phyloP scores from a whole-genome alignment of 2,797 vertebrate species.

The Gymnopithys bicolor region DNA sequence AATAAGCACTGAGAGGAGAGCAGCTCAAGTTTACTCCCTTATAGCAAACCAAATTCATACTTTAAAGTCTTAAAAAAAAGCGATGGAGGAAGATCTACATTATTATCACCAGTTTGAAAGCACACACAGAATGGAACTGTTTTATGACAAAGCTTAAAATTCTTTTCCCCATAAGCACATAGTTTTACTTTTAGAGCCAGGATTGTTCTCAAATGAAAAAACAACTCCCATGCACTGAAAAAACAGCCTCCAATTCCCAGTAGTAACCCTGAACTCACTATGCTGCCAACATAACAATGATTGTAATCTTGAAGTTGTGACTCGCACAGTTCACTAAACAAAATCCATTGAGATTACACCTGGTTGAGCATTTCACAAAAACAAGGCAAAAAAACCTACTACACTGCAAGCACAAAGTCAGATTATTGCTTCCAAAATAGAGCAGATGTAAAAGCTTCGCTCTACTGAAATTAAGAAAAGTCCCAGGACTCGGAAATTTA shows the following conservation, averaged over 20 bases:
- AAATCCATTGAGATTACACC: neutral
- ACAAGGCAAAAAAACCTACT: neutral
- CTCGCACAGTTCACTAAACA: neutral
- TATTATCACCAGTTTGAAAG: neutral
- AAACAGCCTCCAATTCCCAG: neutral
- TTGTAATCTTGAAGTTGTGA: neutral
- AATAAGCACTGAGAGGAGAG: neutral
- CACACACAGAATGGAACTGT: rapidly evolving
- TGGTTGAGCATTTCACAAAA: neutral
- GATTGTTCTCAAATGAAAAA: neutral
- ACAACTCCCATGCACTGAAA: neutral
- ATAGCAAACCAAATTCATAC: neutral
- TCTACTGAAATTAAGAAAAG: neutral
- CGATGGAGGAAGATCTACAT: neutral
- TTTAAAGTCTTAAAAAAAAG: neutral
- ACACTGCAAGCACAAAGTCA: neutral
- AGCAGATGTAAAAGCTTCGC: neutral
- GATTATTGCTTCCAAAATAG: neutral
- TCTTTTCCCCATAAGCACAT: neutral
- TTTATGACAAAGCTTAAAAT: neutral
- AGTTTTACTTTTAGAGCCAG: neutral
- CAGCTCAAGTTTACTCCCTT: neutral
- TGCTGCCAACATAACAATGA: neutral
- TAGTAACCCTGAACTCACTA: neutral
- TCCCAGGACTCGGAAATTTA: neutral